A percentile compares a stretch with the other conserved stretches of the same genome.
phyloP scores from a whole-genome alignment of 2,113 vertebrate species.

The Myotis davidii region DNA sequence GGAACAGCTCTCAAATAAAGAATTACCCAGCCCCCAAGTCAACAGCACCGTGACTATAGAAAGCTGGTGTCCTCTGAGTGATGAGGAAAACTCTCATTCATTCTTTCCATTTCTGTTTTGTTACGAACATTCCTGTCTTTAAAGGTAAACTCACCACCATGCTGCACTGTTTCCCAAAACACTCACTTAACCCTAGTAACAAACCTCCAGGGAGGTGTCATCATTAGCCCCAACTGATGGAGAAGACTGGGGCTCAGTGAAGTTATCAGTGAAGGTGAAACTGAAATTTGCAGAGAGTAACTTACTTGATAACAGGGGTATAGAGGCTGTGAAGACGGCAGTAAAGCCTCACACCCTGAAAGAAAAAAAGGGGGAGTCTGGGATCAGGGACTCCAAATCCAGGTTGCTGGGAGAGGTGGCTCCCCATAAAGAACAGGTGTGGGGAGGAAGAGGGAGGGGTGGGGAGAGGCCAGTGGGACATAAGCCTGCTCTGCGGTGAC shows the following conservation, averaged over 20 bases:
- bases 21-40: background rate
- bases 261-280: background rate
- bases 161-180: background rate
- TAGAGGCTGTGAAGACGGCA: constrained; percentile 97
- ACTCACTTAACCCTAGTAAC: background rate
- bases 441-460: background rate
- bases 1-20: background rate
- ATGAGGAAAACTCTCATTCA: background rate
- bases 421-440: background rate
- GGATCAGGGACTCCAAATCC: background rate
- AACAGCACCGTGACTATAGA: fast-evolving
- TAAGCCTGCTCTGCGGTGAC: background rate
- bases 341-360: constrained; percentile 96
- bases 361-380: constrained; percentile 61
- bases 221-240: background rate
- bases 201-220: background rate
- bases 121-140: fast-evolving
- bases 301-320: constrained; percentile 97
- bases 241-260: background rate
- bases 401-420: background rate
- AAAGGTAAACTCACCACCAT: background rate
- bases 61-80: background rate
- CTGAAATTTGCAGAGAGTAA: constrained; percentile 21
- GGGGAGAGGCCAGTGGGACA: no score
- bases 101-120: background rate